Base-by-base conservation (phyloP, 2,797 vertebrate genomes). In the Enteromius radiatus region DNA sequence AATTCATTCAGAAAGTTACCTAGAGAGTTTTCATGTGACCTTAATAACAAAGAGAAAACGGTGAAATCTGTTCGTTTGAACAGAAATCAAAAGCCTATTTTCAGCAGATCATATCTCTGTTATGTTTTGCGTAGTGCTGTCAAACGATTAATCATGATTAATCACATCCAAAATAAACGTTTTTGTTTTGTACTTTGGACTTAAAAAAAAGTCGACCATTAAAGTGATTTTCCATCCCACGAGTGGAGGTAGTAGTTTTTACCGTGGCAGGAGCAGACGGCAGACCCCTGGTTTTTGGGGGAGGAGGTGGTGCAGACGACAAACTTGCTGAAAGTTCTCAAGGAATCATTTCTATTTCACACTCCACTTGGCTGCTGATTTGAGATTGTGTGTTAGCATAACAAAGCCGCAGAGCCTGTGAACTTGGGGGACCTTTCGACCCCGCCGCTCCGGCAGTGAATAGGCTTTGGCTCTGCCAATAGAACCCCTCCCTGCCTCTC, bases 361-460 rank as follows among this genome's bases (percentile, higher is more conserved):
- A 95, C 93, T 95, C 94, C 94, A 94, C 70, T 71, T 65, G 96
- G 96, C 96, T 96, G 95, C 96, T 98, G 97, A 98, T 97, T 96
- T 94, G 94, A 95, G 93, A 95, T 95, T 93, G 94, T 92, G 93
- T 91, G 95, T 99, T 98, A 97, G 96, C 97, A 98, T 98, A 97
- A 99, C 96, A 98, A 99, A 98, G 93, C 91, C 93, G 92, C 94
- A 73, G 95, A 97, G 97, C 97, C 96, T 98, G 97, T 99, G 97
- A 99, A 98, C 97, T 99, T 97, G 96, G 94, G 96, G 95, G 96
- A 98, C 97, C 97, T 98, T 98, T 96, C 90, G 94, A 97, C 97
- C 97, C 94, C 90, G 93, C 95, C 91, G 93, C 96, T 96, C 94
- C 94, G 91, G 91, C 90, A 90, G 95, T 98, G 97, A 99, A 98